Evolutionary conservation across 2,113 vertebrate species (phyloP), one percentile per base, ranked within the genome.

Genomic region (Scomber colias): DNA sequence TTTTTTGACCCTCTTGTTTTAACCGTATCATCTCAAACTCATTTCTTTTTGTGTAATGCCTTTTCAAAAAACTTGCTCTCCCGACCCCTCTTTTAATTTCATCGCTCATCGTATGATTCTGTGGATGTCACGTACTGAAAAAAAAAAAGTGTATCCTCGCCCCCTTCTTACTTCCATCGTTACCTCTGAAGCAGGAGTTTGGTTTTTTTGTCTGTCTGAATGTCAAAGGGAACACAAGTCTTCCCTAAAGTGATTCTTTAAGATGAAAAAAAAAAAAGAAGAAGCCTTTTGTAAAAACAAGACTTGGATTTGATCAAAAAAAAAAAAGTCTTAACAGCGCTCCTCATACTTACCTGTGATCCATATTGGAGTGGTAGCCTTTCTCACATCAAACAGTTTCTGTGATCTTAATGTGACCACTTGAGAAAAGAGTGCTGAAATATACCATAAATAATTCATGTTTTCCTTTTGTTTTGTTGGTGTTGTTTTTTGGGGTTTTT

Each of bases 241-340:
- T 72, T 75, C 70, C 78, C 80, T 14, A 27, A 50, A 59, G 31
- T 71, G 3, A 81, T 84, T 80, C 72, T 78, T 73, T 9, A 12
- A 63, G 24, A 81, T 11, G 31, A 57, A 12, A 51, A 57, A 53
- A 54, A 77, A 55, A 4, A 24, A 50, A 63, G 3, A 61, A 57
- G 79, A 51, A 6, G 50, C 72, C 64, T 89, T 90, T 87, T 88
- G 53, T 84, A 81, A 84, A 81, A 77, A 35, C 46, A 50, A 85
- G 78, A 90, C 75, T 79, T 13, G 5, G 85, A 84, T 89, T 89
- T 84, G 79, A 86, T 84, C 50, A 53, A 75, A 27, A 31, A 60
- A 61, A 40, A 11, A 44, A 45, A 7, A 16, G 27, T 9, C 14
- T 49, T 16, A 50, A 66, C 19, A 45, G 46, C 48, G 46, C 46